A percentile compares a stretch with the other conserved stretches of the same genome.
Evolutionary conservation across 2,888 invertebrate genomes (phyloP).

Genomic region (Leucophora obtusa): DNA sequence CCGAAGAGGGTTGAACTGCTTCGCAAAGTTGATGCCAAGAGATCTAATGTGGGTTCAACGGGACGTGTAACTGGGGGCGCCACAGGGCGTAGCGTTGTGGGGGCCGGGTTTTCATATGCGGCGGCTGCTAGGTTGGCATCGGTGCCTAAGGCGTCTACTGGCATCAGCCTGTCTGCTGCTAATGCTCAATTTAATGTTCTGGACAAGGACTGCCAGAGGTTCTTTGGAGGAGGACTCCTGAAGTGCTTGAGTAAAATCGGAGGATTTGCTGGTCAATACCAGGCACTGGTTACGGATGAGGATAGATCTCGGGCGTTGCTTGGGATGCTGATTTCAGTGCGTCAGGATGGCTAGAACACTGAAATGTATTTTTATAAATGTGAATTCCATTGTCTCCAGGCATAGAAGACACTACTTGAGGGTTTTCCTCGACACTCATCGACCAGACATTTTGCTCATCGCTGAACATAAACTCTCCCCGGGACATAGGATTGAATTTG

Average conservation of each 20-base stretch:
- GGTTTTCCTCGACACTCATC: neutral
- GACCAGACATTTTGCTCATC: neutral
- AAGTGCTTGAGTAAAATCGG: neutral
- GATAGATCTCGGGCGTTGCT: slow-evolving; percentile 2
- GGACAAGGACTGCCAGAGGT: slow-evolving; percentile 6
- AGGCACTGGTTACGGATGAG: neutral
- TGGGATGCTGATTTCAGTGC: neutral
- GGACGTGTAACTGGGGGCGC: too few species aligned
- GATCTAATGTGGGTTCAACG: too few species aligned
- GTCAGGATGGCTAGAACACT: slow-evolving; percentile 1
- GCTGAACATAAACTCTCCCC: neutral
- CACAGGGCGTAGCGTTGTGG: too few species aligned
- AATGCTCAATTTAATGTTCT: neutral
- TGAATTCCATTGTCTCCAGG: neutral
- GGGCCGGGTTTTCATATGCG: neutral
- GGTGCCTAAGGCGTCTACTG: neutral
- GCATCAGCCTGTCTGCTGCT: neutral
- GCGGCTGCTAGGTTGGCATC: neutral
- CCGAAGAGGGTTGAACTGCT: neutral
- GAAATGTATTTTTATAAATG: slow-evolving; percentile 7
- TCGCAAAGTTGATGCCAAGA: neutral
- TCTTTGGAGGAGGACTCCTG: neutral
- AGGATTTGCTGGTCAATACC: neutral
- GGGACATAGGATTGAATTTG: neutral
- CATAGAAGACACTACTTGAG: neutral